Evolutionary conservation across 1,140 invertebrate genomes (phyloP).

Genomic region (Diuraphis noxia): DNA sequence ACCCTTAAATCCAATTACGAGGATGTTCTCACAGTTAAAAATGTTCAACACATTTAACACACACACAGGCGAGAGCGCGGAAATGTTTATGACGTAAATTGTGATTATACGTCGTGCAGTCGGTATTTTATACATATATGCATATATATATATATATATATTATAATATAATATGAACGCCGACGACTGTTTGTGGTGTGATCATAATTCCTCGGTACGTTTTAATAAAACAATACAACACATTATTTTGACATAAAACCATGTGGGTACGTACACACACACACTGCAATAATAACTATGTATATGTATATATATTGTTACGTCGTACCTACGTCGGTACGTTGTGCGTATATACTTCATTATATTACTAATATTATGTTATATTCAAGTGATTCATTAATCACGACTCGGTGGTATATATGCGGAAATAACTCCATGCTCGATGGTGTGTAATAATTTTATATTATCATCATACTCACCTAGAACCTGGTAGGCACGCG

Average conservation of each 20-base stretch:
- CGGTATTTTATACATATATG: not conserved
- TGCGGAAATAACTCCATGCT: not conserved
- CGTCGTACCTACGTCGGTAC: not conserved
- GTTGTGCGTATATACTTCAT: not conserved
- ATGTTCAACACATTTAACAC: constrained; percentile 23
- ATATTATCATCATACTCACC: not conserved
- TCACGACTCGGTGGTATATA: not conserved
- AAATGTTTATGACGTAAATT: constrained; percentile 25
- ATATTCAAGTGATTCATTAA: constrained; percentile 18
- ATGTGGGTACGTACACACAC: not conserved
- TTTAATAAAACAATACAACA: constrained; percentile 30
- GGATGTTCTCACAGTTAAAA: constrained; percentile 33
- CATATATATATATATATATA: not conserved
- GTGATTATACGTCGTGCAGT: constrained; percentile 1
- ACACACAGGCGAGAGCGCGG: not conserved
- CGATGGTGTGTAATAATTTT: not conserved
- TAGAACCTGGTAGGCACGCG: not conserved
- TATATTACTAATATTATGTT: not conserved
- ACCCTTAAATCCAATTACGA: constrained; percentile 41
- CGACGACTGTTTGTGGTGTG: not conserved
- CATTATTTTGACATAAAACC: constrained; percentile 32
- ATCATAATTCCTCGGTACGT: constrained; percentile 16
- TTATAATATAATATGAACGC: not conserved
- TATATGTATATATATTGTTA: not conserved
- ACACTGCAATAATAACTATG: not conserved